Evolutionary conservation across 2,888 invertebrate species (phyloP).

Genomic region (Hyalella azteca): DNA sequence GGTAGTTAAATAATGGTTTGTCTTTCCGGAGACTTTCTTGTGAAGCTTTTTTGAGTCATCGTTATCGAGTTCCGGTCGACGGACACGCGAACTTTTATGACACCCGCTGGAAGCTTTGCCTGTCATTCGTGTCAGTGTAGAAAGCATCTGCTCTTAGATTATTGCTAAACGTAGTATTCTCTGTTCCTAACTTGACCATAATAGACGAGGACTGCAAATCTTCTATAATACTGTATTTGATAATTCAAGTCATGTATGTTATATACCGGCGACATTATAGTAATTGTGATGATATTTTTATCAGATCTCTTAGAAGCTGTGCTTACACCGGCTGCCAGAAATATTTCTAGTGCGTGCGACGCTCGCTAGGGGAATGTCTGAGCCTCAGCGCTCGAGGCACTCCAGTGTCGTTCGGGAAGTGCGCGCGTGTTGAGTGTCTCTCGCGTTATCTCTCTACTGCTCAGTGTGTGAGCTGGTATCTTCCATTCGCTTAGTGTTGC

Average conservation of each 20-base stretch:
- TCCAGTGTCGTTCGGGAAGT: background rate
- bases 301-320: too few species aligned
- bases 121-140: background rate
- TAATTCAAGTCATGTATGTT: too few species aligned
- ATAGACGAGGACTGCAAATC: too few species aligned
- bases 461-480: conserved; percentile 5
- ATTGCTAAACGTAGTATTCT: too few species aligned
- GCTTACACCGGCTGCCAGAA: background rate
- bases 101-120: background rate
- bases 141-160: too few species aligned
- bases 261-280: too few species aligned
- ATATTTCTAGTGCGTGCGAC: background rate
- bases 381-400: background rate
- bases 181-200: too few species aligned
- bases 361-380: conserved; percentile 6
- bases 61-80: too few species aligned
- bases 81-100: background rate
- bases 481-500: background rate
- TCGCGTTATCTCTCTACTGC: background rate
- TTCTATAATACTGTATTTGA: too few species aligned
- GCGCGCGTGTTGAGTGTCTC: background rate
- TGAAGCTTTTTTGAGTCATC: background rate
- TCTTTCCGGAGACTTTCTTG: background rate
- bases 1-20: background rate
- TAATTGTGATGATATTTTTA: too few species aligned